phyloP scores from a whole-genome alignment of 30 jellyfish, hydroid and myxozoan species.

The Rhopilema esculentum region DNA sequence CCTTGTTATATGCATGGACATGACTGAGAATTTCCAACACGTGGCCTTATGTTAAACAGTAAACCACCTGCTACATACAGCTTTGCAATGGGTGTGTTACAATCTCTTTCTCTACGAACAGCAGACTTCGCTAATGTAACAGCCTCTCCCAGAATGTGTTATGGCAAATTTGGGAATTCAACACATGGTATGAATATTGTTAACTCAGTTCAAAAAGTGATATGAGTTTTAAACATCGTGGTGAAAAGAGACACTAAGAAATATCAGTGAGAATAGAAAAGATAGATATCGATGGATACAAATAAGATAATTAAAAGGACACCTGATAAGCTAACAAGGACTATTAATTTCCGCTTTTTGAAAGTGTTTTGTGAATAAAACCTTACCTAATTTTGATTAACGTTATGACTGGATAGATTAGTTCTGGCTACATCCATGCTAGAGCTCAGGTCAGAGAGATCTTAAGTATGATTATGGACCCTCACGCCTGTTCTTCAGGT shows the following conservation, averaged over 20 bases:
- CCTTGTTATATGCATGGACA: neutral
- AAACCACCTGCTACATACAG: neutral
- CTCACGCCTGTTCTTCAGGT: neutral
- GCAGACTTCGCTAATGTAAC: too few relatives aligned
- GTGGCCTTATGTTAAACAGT: neutral
- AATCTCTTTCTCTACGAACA: too few relatives aligned
- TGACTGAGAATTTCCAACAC: neutral
- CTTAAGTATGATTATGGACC: neutral
- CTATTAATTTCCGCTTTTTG: neutral
- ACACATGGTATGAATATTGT: neutral
- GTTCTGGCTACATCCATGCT: neutral
- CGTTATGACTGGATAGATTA: neutral
- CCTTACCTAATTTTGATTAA: neutral
- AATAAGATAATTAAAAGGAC: neutral
- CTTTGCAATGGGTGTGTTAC: neutral
- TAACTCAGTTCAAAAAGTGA: neutral
- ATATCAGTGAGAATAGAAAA: neutral
- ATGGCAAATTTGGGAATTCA: neutral
- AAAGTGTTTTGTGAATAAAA: neutral
- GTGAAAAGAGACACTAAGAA: neutral
- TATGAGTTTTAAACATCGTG: neutral
- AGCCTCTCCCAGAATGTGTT: neutral
- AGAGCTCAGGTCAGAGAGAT: neutral
- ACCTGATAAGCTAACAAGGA: neutral
- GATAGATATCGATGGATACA: neutral